Conservation (phyloP, 2,113 vertebrate genomes). For the Sylvilagus bachmani region DNA sequence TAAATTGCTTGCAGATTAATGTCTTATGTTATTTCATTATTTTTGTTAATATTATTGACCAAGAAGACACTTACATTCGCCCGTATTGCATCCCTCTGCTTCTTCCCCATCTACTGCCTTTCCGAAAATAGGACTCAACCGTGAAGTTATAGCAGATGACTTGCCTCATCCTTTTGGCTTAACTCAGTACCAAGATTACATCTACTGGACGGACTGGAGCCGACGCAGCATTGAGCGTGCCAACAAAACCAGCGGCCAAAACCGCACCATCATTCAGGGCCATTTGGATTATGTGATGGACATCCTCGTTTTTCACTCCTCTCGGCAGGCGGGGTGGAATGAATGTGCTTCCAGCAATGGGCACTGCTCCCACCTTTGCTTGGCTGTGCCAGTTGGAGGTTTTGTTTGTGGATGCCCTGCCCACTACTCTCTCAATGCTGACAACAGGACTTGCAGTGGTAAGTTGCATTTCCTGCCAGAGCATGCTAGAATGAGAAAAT, state of each 20-base stretch:
- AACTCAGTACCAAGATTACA: constrained; percentile 99
- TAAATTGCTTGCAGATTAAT: constrained; percentile 67
- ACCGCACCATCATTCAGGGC: constrained; percentile 97
- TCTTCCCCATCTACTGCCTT: constrained; percentile 53
- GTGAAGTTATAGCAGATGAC: constrained; percentile 97
- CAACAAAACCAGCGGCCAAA: constrained; percentile 98
- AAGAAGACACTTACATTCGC: background rate
- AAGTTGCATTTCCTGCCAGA: constrained; percentile 80
- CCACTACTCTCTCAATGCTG: constrained; percentile 96
- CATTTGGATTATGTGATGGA: constrained; percentile 99
- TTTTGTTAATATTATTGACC: constrained; percentile 19
- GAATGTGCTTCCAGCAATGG: constrained; percentile 97
- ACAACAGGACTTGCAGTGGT: constrained; percentile 99
- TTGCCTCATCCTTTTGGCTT: constrained; percentile 97
- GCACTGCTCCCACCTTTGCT: constrained; percentile 97
- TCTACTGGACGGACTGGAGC: constrained; percentile 99
- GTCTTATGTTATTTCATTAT: constrained; percentile 27
- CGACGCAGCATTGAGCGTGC: constrained; percentile 98
- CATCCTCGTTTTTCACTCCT: constrained; percentile 98
- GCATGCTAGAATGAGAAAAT: background rate
- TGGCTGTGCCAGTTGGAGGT: constrained; percentile 94
- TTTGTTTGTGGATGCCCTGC: constrained; percentile 97
- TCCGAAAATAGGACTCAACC: constrained; percentile 91
- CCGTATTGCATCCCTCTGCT: constrained; percentile 60
- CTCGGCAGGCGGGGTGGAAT: constrained; percentile 97